Evolutionary conservation across 2,113 vertebrate genomes (phyloP).

Genomic region (Amia ocellicauda): DNA sequence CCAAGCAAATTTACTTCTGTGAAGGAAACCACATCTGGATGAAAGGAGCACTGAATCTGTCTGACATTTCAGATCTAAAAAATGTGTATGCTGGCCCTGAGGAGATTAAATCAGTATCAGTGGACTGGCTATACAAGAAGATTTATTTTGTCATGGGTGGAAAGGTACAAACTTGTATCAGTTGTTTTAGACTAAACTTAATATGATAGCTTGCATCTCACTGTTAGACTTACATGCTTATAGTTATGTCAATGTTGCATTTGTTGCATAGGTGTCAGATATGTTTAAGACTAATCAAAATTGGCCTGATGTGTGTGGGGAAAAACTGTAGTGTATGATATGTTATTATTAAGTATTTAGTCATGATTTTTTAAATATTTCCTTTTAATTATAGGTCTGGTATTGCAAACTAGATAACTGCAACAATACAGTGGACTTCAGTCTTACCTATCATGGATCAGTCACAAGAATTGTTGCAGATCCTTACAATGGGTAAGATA

Average conservation of each 20-base stretch:
- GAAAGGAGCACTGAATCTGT: slow-evolving; percentile 56
- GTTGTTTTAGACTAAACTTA: no score
- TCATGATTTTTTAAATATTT: slow-evolving; percentile 10
- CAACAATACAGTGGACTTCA: slow-evolving; percentile 47
- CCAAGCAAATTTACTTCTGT: slow-evolving; percentile 64
- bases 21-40: slow-evolving; percentile 64
- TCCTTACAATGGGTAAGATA: slow-evolving; percentile 68
- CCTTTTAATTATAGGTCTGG: slow-evolving; percentile 50
- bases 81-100: slow-evolving; percentile 55
- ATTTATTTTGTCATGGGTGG: slow-evolving; percentile 68
- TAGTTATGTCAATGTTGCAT: not conserved
- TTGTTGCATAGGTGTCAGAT: slow-evolving; percentile 11
- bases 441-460: slow-evolving; percentile 36
- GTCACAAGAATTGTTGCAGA: slow-evolving; percentile 63
- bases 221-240: no score
- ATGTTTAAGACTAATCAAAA: slow-evolving; percentile 3
- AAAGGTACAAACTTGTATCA: slow-evolving; percentile 55
- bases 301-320: no score
- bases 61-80: slow-evolving; percentile 51
- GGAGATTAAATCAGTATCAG: slow-evolving; percentile 60
- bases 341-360: no score
- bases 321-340: no score
- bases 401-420: slow-evolving; percentile 64
- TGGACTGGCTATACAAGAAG: slow-evolving; percentile 69
- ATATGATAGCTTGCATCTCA: no score